Conservation (phyloP, 2,888 invertebrate species). For the Campopleginae sp. region DNA sequence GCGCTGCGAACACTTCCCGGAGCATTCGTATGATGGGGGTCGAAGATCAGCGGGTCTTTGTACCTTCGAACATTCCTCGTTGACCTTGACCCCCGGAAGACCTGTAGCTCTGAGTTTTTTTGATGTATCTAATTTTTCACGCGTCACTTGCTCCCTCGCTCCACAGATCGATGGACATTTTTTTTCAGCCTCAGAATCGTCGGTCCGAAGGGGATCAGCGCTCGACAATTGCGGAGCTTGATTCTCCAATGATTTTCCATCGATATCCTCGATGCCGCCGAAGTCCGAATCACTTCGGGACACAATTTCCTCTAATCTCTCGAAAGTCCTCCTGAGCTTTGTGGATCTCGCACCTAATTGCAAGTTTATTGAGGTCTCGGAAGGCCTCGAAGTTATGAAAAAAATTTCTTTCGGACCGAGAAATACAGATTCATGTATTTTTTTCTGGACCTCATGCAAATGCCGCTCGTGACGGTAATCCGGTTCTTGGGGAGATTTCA, state of each 20-base stretch:
- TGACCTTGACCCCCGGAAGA: constrained; percentile 37
- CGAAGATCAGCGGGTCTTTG: constrained; percentile 51
- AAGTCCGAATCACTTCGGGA: neutral
- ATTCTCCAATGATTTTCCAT: constrained; percentile 1
- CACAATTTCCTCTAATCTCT: constrained; percentile 12
- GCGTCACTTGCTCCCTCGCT: constrained; percentile 13
- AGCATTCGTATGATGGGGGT: constrained; percentile 57
- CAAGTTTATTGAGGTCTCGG: constrained; percentile 9
- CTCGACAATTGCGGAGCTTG: constrained; percentile 17
- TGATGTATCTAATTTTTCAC: constrained; percentile 9
- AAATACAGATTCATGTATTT: constrained; percentile 43
- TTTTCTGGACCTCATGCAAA: constrained; percentile 24
- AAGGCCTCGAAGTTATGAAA: constrained; percentile 33
- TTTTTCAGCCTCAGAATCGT: neutral
- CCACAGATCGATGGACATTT: constrained; percentile 25
- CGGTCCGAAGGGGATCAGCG: neutral
- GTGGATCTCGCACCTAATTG: neutral
- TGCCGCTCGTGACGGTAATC: neutral
- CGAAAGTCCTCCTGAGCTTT: constrained; percentile 8
- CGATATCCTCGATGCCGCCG: neutral
- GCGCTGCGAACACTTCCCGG: constrained; percentile 60
- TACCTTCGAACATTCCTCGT: constrained; percentile 39
- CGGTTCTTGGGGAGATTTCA: neutral
- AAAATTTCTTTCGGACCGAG: constrained; percentile 48
- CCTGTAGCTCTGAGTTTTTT: constrained; percentile 13